Evolutionary conservation across 2,113 vertebrate genomes (phyloP).

Genomic region (Emydura subglobosa): DNA sequence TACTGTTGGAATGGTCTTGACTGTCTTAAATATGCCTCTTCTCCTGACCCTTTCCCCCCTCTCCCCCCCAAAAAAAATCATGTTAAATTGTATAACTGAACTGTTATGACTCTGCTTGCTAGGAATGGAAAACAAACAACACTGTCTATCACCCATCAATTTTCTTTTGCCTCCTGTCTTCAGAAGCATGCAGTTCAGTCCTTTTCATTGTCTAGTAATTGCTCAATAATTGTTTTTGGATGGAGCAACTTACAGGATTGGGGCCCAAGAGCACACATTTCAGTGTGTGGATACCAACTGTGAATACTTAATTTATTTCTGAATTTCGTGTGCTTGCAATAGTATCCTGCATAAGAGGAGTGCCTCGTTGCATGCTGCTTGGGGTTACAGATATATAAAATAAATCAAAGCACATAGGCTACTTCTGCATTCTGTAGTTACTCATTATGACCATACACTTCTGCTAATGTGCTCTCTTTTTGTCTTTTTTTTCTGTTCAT

Average conservation of each 20-base stretch:
- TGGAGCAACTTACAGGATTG: neutral
- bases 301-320: neutral
- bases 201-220: conserved; percentile 40
- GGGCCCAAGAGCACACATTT: conserved; percentile 4
- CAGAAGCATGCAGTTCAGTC: conserved; percentile 47
- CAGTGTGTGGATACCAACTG: neutral
- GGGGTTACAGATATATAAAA: conserved; percentile 44
- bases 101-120: neutral
- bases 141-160: neutral
- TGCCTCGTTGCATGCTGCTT: conserved; percentile 41
- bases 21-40: neutral
- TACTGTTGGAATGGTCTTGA: neutral
- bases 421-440: neutral
- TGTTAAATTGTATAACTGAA: neutral
- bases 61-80: neutral
- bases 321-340: neutral
- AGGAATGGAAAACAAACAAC: neutral
- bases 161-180: conserved; percentile 41
- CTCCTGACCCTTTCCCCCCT: neutral
- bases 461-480: neutral
- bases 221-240: conserved; percentile 38
- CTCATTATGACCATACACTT: conserved; percentile 5
- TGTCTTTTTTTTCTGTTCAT: neutral
- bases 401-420: conserved; percentile 41
- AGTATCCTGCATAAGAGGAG: neutral